Percentiles rank a stretch among this genome's conserved stretches.
Evolutionary conservation across 2,888 invertebrate genomes (phyloP).

Genomic region (Mythimna albipuncta): DNA sequence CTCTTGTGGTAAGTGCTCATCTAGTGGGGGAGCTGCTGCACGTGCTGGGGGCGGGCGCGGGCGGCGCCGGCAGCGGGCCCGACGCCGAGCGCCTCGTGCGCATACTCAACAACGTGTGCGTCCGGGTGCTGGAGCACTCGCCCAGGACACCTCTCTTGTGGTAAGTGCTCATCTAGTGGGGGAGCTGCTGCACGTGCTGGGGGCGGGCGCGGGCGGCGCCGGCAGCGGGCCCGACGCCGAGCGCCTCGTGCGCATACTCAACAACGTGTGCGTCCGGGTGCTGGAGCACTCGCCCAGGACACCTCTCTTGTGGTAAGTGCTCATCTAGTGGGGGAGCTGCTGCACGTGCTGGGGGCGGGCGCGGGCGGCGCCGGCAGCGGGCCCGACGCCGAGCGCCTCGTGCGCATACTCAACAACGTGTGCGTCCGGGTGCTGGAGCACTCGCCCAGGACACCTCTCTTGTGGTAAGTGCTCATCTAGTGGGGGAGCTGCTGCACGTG

Average conservation of each 20-base stretch:
- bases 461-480: conserved; percentile 93
- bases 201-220: conserved; percentile 90
- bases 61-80: conserved; percentile 84
- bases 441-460: conserved; percentile 92
- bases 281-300: conserved; percentile 93
- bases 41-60: conserved; percentile 93
- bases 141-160: conserved; percentile 92
- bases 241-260: conserved; percentile 91
- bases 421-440: conserved; percentile 93
- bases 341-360: conserved; percentile 93
- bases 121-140: conserved; percentile 92
- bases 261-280: conserved; percentile 92
- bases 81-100: conserved; percentile 90
- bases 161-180: conserved; percentile 93
- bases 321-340: conserved; percentile 93
- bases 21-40: conserved; percentile 93
- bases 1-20: conserved; percentile 92
- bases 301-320: conserved; percentile 92
- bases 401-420: conserved; percentile 92
- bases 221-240: conserved; percentile 89
- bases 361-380: conserved; percentile 86
- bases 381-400: conserved; percentile 90
- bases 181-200: conserved; percentile 93
- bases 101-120: conserved; percentile 92
- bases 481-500: conserved; percentile 93